Evolutionary conservation across 2,113 vertebrate genomes (phyloP).

Genomic region (Microtus pennsylvanicus): DNA sequence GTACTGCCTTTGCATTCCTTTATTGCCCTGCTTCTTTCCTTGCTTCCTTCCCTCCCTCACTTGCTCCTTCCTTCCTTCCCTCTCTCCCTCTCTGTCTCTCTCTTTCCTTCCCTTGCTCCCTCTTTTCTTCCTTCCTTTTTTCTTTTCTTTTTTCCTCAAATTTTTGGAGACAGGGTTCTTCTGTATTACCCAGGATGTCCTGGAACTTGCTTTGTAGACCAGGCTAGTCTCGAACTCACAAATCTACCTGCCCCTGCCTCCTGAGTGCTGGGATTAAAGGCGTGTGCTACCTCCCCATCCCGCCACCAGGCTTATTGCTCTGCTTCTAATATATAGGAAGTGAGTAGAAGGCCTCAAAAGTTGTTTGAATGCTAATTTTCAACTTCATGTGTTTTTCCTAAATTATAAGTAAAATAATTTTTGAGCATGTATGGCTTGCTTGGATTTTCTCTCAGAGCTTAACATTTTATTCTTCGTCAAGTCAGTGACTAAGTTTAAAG

Average conservation of each 20-base stretch:
- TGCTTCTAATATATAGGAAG: not conserved
- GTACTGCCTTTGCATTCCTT: not conserved
- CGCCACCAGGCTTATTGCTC: not conserved
- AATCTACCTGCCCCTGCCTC: not conserved
- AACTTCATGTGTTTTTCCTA: conserved; percentile 1
- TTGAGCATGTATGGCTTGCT: conserved; percentile 14
- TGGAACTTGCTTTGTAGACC: not conserved
- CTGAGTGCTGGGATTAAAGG: not conserved
- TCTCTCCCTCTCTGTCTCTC: too few species aligned
- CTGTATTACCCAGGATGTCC: not conserved
- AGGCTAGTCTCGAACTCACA: not conserved
- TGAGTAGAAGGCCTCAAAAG: not conserved
- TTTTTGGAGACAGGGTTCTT: not conserved
- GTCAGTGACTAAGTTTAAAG: conserved; percentile 6
- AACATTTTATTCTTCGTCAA: conserved; percentile 2
- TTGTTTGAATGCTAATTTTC: conserved; percentile 44
- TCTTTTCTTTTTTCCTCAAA: not conserved
- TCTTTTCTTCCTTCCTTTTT: not conserved
- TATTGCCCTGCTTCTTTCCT: not conserved
- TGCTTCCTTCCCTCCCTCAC: too few species aligned
- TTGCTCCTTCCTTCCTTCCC: too few species aligned
- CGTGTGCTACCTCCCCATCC: not conserved
- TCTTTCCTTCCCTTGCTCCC: too few species aligned
- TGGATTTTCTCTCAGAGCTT: not conserved
- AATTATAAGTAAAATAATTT: conserved; percentile 14